Conservation (phyloP, 2,888 invertebrate genomes). For the Pecten maximus region DNA sequence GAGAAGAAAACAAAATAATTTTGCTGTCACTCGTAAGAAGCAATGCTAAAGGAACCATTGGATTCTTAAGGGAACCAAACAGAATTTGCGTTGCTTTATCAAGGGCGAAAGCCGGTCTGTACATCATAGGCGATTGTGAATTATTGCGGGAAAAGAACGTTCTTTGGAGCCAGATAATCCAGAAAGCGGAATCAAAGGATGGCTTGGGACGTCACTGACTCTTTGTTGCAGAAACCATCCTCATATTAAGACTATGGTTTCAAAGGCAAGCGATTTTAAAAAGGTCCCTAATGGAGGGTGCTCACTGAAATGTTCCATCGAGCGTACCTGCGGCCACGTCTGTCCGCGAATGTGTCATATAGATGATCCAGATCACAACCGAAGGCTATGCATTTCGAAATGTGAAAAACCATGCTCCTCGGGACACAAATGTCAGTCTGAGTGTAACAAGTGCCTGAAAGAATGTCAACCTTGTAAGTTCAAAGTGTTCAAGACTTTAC, state of each 20-base stretch:
- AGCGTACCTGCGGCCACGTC: conserved; percentile 61
- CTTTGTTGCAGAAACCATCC: conserved; percentile 75
- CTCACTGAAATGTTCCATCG: conserved; percentile 61
- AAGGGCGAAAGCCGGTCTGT: conserved; percentile 80
- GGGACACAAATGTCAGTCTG: conserved; percentile 40
- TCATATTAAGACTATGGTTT: conserved; percentile 50
- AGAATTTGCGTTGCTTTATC: conserved; percentile 81
- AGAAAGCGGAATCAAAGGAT: conserved; percentile 50
- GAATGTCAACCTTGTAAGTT: conserved; percentile 43
- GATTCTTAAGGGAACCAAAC: conserved; percentile 78
- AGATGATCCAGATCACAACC: conserved; percentile 49
- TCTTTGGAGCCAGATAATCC: conserved; percentile 63
- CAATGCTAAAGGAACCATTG: conserved; percentile 73
- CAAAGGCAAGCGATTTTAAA: conserved; percentile 62
- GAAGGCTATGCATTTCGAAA: conserved; percentile 35
- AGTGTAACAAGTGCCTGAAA: conserved; percentile 39
- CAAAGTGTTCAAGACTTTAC: conserved; percentile 40
- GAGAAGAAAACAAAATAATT: conserved; percentile 82
- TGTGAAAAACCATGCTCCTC: conserved; percentile 37
- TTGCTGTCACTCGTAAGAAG: conserved; percentile 81
- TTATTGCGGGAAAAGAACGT: conserved; percentile 58
- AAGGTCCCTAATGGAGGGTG: conserved; percentile 72
- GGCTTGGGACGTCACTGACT: conserved; percentile 54
- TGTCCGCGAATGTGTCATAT: conserved; percentile 51
- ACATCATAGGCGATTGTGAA: conserved; percentile 78